A percentile compares a stretch with the other conserved stretches of the same genome.
Evolutionary conservation across 2,797 vertebrate genomes (phyloP).

Genomic region (Heteromormyrus szaboi): DNA sequence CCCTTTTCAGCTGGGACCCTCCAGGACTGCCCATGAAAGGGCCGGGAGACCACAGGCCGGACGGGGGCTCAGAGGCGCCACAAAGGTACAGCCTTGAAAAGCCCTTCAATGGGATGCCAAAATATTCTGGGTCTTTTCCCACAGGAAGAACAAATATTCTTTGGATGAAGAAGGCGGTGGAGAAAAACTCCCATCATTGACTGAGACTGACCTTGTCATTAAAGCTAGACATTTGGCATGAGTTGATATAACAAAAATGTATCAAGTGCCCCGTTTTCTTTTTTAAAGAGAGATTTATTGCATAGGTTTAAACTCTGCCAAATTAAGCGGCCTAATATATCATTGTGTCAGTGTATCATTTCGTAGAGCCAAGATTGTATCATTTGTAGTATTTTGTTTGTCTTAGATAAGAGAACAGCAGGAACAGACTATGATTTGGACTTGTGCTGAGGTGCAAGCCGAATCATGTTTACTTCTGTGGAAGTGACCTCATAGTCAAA

Average conservation of each 20-base stretch:
- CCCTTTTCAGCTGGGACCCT: constrained; percentile 47
- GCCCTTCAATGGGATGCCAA: constrained; percentile 40
- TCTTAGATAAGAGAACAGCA: constrained; percentile 15
- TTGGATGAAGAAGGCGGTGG: constrained; percentile 37
- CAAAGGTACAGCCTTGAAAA: constrained; percentile 33
- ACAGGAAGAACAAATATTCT: constrained; percentile 25
- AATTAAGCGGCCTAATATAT: not conserved
- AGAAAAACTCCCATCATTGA: constrained; percentile 25
- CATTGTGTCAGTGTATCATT: constrained; percentile 8
- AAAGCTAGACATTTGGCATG: not conserved
- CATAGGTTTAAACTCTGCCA: not conserved
- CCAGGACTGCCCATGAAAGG: constrained; percentile 40
- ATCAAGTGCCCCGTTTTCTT: not conserved
- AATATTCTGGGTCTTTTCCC: constrained; percentile 35
- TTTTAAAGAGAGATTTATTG: constrained; percentile 10
- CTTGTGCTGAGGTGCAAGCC: not conserved
- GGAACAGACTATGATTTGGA: not conserved
- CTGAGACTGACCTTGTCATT: constrained; percentile 19
- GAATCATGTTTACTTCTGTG: constrained; percentile 11
- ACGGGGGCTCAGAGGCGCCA: constrained; percentile 30
- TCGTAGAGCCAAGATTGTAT: not conserved
- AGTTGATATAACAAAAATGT: not conserved
- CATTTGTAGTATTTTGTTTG: constrained; percentile 18
- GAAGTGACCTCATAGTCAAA: not conserved
- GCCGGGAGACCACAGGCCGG: constrained; percentile 32